phyloP scores from a whole-genome alignment of 2,113 vertebrate species.

The Andinoacara biseriatus region DNA sequence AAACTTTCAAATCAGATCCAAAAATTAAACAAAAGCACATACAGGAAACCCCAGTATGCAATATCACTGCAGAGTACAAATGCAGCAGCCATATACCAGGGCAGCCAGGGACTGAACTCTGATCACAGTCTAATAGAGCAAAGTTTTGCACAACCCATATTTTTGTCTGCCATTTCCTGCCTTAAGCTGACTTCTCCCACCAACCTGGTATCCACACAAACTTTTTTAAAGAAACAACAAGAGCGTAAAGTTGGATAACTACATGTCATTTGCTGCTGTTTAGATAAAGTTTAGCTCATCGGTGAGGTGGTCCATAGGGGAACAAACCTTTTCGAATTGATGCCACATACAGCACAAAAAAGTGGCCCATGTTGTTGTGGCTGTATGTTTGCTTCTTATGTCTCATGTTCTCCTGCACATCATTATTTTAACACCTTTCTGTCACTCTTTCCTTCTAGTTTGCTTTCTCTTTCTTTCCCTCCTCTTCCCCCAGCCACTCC shows the following conservation, averaged over 20 bases:
- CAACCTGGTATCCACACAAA: neutral
- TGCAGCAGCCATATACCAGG: neutral
- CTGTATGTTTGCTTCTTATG: neutral
- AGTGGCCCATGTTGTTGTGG: neutral
- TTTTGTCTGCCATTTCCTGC: neutral
- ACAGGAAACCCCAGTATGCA: neutral
- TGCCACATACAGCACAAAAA: constrained; percentile 4
- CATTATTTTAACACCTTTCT: neutral
- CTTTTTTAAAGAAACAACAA: neutral
- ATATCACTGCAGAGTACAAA: neutral
- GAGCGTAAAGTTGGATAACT: constrained; percentile 3
- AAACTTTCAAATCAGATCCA: neutral
- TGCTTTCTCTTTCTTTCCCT: neutral
- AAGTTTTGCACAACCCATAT: neutral
- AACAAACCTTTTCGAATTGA: neutral
- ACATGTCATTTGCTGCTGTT: neutral
- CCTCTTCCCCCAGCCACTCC: neutral
- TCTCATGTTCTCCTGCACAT: neutral
- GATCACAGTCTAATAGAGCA: neutral
- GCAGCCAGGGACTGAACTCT: neutral
- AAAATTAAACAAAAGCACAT: neutral
- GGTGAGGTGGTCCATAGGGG: neutral
- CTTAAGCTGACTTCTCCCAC: neutral
- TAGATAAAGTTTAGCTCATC: neutral
- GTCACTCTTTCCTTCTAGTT: neutral